Evolutionary conservation across 1,140 invertebrate species (phyloP).

Genomic region (Macrotrachela quadricornifera): DNA sequence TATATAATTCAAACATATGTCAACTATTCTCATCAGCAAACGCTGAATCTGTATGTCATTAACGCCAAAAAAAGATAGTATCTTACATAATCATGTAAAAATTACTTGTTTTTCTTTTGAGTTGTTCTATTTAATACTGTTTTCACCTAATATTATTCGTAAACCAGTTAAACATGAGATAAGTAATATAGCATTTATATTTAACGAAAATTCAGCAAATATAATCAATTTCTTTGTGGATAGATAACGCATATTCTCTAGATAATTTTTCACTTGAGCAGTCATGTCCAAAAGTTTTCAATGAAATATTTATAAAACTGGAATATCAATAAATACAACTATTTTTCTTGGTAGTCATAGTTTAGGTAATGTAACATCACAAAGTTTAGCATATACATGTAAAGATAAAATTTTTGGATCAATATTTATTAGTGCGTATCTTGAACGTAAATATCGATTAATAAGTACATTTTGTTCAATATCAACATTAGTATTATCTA

Average conservation of each 20-base stretch:
- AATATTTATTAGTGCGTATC: neutral
- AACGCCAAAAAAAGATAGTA: too few species aligned
- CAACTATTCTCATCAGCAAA: too few species aligned
- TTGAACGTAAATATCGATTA: neutral
- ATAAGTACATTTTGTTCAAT: neutral
- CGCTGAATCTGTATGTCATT: too few species aligned
- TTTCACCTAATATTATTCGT: neutral
- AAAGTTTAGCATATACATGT: neutral
- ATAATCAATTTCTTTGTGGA: constrained; percentile 4
- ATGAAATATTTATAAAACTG: neutral
- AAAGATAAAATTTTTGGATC: neutral
- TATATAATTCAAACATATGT: too few species aligned
- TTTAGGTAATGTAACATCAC: neutral
- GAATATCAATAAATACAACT: neutral
- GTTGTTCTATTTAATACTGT: too few species aligned
- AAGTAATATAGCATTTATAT: neutral
- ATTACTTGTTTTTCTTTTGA: too few species aligned
- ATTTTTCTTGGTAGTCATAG: constrained; percentile 5
- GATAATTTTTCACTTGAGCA: neutral
- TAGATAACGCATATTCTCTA: neutral
- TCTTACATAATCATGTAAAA: too few species aligned
- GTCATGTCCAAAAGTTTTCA: neutral
- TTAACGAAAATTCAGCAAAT: too few species aligned
- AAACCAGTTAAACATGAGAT: neutral
- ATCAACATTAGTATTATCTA: neutral